Evolutionary conservation across 2,113 vertebrate genomes (phyloP).

Genomic region (Hemicordylus capensis): DNA sequence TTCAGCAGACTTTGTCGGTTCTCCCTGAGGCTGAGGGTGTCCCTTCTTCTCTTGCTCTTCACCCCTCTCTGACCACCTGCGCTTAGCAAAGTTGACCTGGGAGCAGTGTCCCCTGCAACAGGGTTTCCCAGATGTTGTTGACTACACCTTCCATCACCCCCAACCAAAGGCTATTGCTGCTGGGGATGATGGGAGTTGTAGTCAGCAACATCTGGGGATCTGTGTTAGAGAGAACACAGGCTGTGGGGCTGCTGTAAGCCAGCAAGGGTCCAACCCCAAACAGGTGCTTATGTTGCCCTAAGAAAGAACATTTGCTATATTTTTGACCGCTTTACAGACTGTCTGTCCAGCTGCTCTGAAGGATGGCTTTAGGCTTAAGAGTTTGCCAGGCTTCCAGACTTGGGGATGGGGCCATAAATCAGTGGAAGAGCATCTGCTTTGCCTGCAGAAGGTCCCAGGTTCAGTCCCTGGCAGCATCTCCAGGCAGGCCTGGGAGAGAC

Average conservation of each 20-base stretch:
- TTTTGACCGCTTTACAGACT: slow-evolving; percentile 57
- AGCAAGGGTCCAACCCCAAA: slow-evolving; percentile 44
- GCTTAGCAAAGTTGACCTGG: slow-evolving; percentile 50
- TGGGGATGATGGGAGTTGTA: too few species aligned
- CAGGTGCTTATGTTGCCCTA: slow-evolving; percentile 47
- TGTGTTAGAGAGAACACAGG: too few species aligned
- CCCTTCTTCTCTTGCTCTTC: slow-evolving; percentile 27
- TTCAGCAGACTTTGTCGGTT: slow-evolving; percentile 11
- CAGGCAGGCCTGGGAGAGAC: too few species aligned
- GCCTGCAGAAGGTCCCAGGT: too few species aligned
- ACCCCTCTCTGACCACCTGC: slow-evolving; percentile 31
- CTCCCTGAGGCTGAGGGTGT: slow-evolving; percentile 20
- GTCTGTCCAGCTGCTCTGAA: slow-evolving; percentile 47
- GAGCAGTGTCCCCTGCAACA: too few species aligned
- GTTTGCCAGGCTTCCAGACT: slow-evolving; percentile 57
- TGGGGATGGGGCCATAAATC: too few species aligned
- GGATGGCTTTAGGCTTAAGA: slow-evolving; percentile 44
- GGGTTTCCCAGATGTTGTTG: too few species aligned
- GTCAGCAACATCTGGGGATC: too few species aligned
- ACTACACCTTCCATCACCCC: too few species aligned
- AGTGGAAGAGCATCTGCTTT: too few species aligned
- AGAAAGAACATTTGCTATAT: slow-evolving; percentile 38
- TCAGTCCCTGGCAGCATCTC: too few species aligned
- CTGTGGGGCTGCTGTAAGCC: slow-evolving; percentile 56
- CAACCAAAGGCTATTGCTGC: too few species aligned